Evolutionary conservation across 2,888 invertebrate genomes (phyloP).

Genomic region (Lissonota sp.): DNA sequence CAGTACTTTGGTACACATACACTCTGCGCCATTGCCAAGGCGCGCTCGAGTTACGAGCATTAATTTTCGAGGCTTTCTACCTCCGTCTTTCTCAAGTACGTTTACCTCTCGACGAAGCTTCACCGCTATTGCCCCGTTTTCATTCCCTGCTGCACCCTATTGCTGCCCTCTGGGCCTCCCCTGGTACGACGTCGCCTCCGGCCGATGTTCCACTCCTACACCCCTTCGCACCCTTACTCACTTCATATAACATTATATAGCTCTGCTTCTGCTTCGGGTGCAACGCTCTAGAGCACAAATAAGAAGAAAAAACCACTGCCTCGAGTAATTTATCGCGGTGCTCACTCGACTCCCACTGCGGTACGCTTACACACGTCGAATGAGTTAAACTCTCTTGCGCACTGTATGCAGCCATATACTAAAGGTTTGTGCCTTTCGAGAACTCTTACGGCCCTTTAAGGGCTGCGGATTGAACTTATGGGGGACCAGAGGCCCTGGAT

Average conservation of each 20-base stretch:
- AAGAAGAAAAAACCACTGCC: slow-evolving; percentile 61
- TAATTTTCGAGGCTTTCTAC: slow-evolving; percentile 71
- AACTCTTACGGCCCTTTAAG: too few species aligned
- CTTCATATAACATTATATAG: slow-evolving; percentile 24
- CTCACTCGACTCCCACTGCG: slow-evolving; percentile 54
- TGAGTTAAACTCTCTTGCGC: slow-evolving; percentile 52
- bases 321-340: slow-evolving; percentile 74
- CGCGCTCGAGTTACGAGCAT: slow-evolving; percentile 71
- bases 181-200: slow-evolving; percentile 25
- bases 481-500: too few species aligned
- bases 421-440: too few species aligned
- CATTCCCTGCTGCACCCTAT: not conserved
- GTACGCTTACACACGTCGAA: slow-evolving; percentile 36
- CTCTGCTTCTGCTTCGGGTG: slow-evolving; percentile 41
- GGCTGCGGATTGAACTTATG: too few species aligned
- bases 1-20: slow-evolving; percentile 19
- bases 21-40: slow-evolving; percentile 44
- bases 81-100: slow-evolving; percentile 46
- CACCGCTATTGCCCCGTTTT: slow-evolving; percentile 44
- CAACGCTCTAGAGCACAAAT: slow-evolving; percentile 49
- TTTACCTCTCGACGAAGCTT: slow-evolving; percentile 23
- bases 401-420: slow-evolving; percentile 1
- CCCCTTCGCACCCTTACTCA: slow-evolving; percentile 35
- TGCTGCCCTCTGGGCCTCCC: not conserved
- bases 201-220: slow-evolving; percentile 18